Base-by-base conservation (phyloP, 2,888 invertebrate genomes). In the Spodoptera littoralis region DNA sequence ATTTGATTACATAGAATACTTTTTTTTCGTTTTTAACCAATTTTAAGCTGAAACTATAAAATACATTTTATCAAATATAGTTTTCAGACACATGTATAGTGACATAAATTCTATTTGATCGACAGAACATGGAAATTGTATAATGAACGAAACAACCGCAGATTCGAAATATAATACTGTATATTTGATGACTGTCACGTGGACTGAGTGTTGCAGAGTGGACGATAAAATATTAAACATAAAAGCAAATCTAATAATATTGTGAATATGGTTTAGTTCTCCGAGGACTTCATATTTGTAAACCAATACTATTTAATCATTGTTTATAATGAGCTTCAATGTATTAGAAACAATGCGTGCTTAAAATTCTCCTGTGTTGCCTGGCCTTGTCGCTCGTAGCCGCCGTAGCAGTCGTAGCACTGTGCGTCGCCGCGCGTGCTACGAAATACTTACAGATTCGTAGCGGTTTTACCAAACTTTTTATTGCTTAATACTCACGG, bases 371-470 rank as follows among this genome's bases (percentile, higher is more conserved):
- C 62, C 64, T 65, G 3, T 5, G 70, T 77, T 57, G 50, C 43
- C 13, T 67, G 73, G 69, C 79, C 76, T 73, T 78, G 80, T 80
- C 72, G 65, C 48, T 30, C 70, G 72, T 36, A 36, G 36, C 36
- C 4, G 36, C 8, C 36, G 36, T 81, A 36, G 36, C 36, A 36
- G 36, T 36, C 36, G 36, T 81, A 74, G 74, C 70, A 49, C 55
- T 54, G 54, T 65, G 66, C 65, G 76, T 80, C 81, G 73, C 57
- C 72, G 72, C 73, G 82, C 82, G 82, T 81, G 80, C 71, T 79
- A 76, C 69, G 66, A 62, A 79, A 66, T 77, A 80, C 72, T 81
- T 77, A 82, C 70, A 68, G 68, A 75, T 65, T 70, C 63, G 69
- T 73, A 74, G 77, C 69, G 70, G 75, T 71, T 79, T 63, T 68